Base-by-base conservation (phyloP, 1,140 invertebrate species). In the Condylostylus longicornis region DNA sequence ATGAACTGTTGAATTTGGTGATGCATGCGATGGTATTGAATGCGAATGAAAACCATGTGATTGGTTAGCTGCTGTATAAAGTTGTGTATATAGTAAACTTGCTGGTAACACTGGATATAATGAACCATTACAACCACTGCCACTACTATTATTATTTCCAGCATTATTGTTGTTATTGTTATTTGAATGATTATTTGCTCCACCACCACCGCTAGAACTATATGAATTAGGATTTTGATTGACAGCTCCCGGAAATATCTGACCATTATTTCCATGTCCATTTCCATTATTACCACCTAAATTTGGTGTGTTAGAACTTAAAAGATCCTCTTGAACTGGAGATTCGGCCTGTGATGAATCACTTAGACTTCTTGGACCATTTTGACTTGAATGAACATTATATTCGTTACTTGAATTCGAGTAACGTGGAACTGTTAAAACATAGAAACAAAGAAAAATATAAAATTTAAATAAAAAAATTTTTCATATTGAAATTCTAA, bases 321-420 rank as follows among this genome's bases (percentile, higher is more conserved):
- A 59, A 6, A 77, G 64, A 42, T 83, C 78, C 50, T 82, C 79
- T 60, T 83, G 79, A 2, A 82, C 79, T 1, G 79, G 80, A 14
- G 79, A 82, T 50, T 83, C 80, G 2, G 79, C 80, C 40, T 81
- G 76, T 10, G 79, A 82, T n/a, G 79, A 82, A 44, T 80, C 79
- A 34, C 79, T 82, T 15, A 85, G 50, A 2, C 79, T 82, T 17
- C 80, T 64, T 0, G 79, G 77, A 9, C 58, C 58, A 33, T 61
- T 61, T 38, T 61, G 57, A 43, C 57, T 61, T 31, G 58, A 56
- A 40, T 61, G 58, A 2, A 60, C 55, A 22, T 53, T 54, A 41
- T 61, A 61, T 22, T 59, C 54, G 21, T 60, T 48, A 43, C 47
- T 54, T 3, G 57, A 39, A 53, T 67, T 52, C 65, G 68, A 51